A percentile compares a stretch with the other conserved stretches of the same genome.
Evolutionary conservation across 2,797 vertebrate species (phyloP).

Genomic region (Molossus molossus): DNA sequence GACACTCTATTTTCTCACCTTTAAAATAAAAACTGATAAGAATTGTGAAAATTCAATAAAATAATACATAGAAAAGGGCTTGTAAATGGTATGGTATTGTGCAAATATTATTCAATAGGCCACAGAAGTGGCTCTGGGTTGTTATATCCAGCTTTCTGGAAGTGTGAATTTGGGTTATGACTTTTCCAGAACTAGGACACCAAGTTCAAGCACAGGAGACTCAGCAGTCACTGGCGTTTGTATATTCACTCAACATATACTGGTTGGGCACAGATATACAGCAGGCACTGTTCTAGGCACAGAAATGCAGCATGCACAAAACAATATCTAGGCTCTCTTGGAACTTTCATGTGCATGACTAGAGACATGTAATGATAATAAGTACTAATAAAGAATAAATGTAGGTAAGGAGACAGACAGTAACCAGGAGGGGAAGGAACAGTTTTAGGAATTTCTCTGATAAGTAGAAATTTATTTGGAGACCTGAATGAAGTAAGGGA

Average conservation of each 20-base stretch:
- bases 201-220: background rate
- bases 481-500: slow-evolving; percentile 1
- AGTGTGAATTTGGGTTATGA: background rate
- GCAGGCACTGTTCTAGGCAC: background rate
- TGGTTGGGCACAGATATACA: background rate
- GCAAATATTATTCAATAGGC: background rate
- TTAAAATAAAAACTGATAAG: slow-evolving; percentile 9
- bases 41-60: background rate
- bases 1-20: slow-evolving; percentile 27
- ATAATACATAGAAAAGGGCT: background rate
- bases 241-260: background rate
- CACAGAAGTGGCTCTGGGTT: background rate
- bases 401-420: background rate
- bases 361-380: background rate
- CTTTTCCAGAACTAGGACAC: background rate
- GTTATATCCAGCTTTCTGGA: background rate
- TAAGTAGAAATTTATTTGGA: background rate
- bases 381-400: slow-evolving; percentile 39
- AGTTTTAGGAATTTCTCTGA: background rate
- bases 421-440: background rate
- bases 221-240: background rate
- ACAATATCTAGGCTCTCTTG: background rate
- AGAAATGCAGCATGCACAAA: background rate
- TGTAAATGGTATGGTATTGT: background rate
- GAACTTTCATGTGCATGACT: background rate